These are phyloP conservation scores for Sarcophaga subvicina DNA, from an alignment of 2,888 invertebrate species.

Conservation along the genomic window DNA sequence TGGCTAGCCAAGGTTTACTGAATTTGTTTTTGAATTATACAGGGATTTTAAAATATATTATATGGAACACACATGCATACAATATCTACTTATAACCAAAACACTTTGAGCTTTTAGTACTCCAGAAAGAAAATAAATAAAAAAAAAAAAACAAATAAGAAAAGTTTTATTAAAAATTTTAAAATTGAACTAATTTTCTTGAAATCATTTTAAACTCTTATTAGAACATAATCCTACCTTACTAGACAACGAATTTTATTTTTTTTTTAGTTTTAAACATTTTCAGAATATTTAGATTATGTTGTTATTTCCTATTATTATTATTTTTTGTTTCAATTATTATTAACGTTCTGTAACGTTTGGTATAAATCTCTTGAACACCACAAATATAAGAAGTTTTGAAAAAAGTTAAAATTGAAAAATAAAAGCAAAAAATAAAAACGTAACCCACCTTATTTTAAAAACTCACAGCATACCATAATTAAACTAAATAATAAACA, in stretches of 20 bases:
- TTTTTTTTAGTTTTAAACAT: slow-evolving; percentile 43
- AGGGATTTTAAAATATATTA: slow-evolving; percentile 59
- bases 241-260: slow-evolving; percentile 58
- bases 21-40: slow-evolving; percentile 62
- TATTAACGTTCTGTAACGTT: background rate
- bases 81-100: slow-evolving; percentile 38
- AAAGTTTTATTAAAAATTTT: background rate
- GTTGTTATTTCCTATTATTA: slow-evolving; percentile 19
- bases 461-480: slow-evolving; percentile 57
- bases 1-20: slow-evolving; percentile 49
- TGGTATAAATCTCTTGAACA: slow-evolving; percentile 49
- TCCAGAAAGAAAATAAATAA: background rate
- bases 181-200: background rate
- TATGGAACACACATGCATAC: background rate
- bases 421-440: slow-evolving; percentile 45
- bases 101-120: slow-evolving; percentile 62
- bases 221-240: slow-evolving; percentile 18
- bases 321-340: slow-evolving; percentile 22
- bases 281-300: slow-evolving; percentile 69
- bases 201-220: background rate
- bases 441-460: slow-evolving; percentile 69
- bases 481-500: slow-evolving; percentile 21
- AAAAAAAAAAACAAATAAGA: background rate
- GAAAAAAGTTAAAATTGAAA: slow-evolving; percentile 28
- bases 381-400: slow-evolving; percentile 30